Base-by-base conservation (phyloP, 2,797 vertebrate genomes). In the Loriculus beryllinus region DNA sequence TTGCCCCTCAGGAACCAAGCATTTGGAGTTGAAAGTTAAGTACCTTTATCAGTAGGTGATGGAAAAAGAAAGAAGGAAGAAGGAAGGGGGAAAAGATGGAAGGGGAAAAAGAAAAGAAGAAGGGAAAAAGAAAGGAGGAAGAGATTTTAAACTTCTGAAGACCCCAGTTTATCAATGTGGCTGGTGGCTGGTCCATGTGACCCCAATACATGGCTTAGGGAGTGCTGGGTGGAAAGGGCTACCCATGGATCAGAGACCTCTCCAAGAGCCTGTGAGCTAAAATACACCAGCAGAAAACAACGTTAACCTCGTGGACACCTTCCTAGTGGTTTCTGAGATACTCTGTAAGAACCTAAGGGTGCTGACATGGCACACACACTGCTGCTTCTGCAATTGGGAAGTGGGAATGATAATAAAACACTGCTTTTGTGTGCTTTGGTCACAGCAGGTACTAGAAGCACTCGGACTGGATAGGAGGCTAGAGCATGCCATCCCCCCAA, bases 381-480 rank as follows among this genome's bases (percentile, higher is more conserved):
- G 9, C 1, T 40, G 47, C 74, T 71, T 47, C 90, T 19, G 0
- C 75, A 60, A 35, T 42, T 3, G 19, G 0, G n/a, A 77, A 72
- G 18, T 4, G 33, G 82, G 23, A 86, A 83, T 10, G 52, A 31
- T 12, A 80, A 72, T 2, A 42, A 47, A 85, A 42, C 54, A 28
- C n/a, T n/a, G 52, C 43, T 1, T 88, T 52, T 60, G 63, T 29
- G 71, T 14, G 67, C 70, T 56, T 87, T 22, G 15, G 81, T 49
- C 6, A 2, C 74, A 89, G 74, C 76, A 95, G 68, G 71, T 82
- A 67, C 68, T 19, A 78, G 67, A 47, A 88, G 70, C 69, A 67
- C 59, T 45, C 12, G 49, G 47, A 48, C 31, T 23, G 67, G 71
- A 54, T 0, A 56, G 76, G 52, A 64, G 40, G 43, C 62, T 52